phyloP scores from a whole-genome alignment of 1,140 invertebrate species.

The Parasteatoda tepidariorum region DNA sequence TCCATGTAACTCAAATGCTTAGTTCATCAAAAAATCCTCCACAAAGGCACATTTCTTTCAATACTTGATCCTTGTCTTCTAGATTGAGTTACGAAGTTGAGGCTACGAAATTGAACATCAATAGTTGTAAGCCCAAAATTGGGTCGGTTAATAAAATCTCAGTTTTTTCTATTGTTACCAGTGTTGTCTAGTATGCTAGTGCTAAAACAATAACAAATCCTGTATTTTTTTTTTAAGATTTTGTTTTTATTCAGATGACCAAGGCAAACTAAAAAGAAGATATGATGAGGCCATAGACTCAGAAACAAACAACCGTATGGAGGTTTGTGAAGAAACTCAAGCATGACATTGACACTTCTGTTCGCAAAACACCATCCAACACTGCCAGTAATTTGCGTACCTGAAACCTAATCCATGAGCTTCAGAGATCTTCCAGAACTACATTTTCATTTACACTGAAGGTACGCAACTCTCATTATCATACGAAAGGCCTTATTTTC shows the following conservation, averaged over 20 bases:
- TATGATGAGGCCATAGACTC: background rate
- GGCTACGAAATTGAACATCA: too few relatives aligned
- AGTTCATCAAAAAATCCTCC: too few relatives aligned
- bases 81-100: too few relatives aligned
- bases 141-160: background rate
- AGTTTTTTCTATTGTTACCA: background rate
- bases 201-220: background rate
- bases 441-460: too few relatives aligned
- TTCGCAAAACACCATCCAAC: background rate
- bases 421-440: background rate
- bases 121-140: too few relatives aligned
- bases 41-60: too few relatives aligned
- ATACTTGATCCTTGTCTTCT: too few relatives aligned
- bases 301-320: background rate
- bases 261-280: background rate
- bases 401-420: background rate
- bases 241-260: background rate
- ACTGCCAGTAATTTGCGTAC: conserved; percentile 2
- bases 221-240: background rate
- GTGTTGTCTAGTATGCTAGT: background rate
- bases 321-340: background rate
- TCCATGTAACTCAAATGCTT: too few relatives aligned
- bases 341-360: background rate
- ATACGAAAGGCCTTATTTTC: too few relatives aligned
- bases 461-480: too few relatives aligned